Evolutionary conservation across 2,888 invertebrate genomes (phyloP), one percentile per base, ranked within the genome.

Genomic region (Meteorus cinctellus): DNA sequence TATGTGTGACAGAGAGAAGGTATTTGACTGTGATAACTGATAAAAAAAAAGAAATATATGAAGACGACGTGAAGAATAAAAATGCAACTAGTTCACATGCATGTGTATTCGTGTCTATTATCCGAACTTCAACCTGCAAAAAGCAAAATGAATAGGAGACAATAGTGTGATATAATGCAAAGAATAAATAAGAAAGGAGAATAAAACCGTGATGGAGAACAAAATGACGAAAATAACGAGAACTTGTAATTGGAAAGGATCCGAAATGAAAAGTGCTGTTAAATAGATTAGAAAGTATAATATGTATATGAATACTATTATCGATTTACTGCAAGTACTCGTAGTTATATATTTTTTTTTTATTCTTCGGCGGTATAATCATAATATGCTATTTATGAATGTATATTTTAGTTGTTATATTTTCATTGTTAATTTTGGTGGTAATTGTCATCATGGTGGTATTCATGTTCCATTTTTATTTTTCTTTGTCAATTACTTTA

Each of bases 11-110:
- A 62, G 71, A 70, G 19, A 34, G 73, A 73, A 83, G 83, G 82
- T 77, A 82, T 79, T 84, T 86, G 85, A 84, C 86, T 86, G 86
- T 86, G 86, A 86, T 86, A 86, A 85, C 84, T 59, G 84, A 84
- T 82, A 82, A 27, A 36, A n/a, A 1, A 73, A 59, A 73, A 69
- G 4, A 67, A 36, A 27, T 67, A 72, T 27, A 34, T 55, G 59
- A n/a, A 74, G 41, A 19, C n/a, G n/a, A 48, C 16, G 48, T 16
- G n/a, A n/a, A 48, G 41, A 19, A 24, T 55, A 10, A 55, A 55
- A 55, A 19, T 6, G 19, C n/a, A 8, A 55, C 19, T 12, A 24
- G n/a, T 55, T 4, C 8, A 55, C 55, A 19, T 55, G 19, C 5
- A 19, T 19, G 55, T 55, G 55, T 8, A 19, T 55, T 8, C 8